Evolutionary conservation across 2,888 invertebrate genomes (phyloP), one percentile per base, ranked within the genome.

Genomic region (Drosophila setosimentum): DNA sequence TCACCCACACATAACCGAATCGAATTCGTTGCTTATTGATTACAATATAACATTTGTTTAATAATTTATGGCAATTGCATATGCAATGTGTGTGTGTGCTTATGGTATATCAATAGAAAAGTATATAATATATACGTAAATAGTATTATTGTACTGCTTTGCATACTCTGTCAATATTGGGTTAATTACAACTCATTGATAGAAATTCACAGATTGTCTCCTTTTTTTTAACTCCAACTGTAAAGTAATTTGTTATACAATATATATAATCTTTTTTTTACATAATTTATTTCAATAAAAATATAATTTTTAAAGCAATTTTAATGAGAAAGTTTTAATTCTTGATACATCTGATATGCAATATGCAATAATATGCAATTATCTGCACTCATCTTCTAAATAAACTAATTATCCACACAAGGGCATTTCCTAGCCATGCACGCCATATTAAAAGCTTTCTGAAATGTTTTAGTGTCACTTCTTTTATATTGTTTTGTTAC

Each of bases 21-120:
- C 27, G 33, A 51, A 74, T 37, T 55, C 68, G 48, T 50, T 74
- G 66, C 71, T 82, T 88, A 84, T 84, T 84, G 87, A 84, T 87
- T 82, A 80, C 87, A 75, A 78, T 82, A 82, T 78, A 85, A 83
- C 86, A 83, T 87, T 83, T 83, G 86, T 87, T 89, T 75, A 83
- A 86, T 83, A 89, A 84, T 89, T 84, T 87, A 87, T 86, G 80
- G 85, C 71, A 53, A 69, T 71, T 62, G 42, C 27, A 62, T 63
- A 70, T 78, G 54, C 69, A 69, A 59, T 55, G 33, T 50, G 42
- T 21, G 59, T 62, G 32, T 59, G 16, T 45, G 21, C 21, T 21
- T 45, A 1, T 29, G 13, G 29, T 62, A 49, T 51, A 30, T 62
- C 21, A 21, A 55, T 49, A 30, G n/a, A 35, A 68, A 45, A 37